Conservation (phyloP, 2,888 invertebrate species). For the Euplexia lucipara region DNA sequence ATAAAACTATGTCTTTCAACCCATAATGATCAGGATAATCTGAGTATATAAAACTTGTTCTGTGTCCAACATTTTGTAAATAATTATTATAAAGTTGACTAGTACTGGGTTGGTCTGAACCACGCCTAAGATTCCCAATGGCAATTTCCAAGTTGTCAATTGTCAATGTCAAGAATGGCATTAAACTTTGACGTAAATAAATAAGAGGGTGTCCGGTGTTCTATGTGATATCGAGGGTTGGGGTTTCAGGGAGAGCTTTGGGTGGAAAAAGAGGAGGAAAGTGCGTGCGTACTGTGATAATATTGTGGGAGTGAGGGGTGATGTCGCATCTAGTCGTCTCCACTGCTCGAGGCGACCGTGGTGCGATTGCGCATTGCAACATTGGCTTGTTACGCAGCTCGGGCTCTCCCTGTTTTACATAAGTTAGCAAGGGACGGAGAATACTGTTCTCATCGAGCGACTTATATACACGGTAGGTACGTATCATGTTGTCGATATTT, state of each 20-base stretch:
- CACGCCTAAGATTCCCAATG: no score
- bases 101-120: no score
- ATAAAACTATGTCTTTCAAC: no score
- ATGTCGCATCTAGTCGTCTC: conserved; percentile 65
- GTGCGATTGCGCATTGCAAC: conserved; percentile 84
- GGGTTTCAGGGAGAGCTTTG: conserved; percentile 56
- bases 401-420: conserved; percentile 66
- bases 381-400: conserved; percentile 71
- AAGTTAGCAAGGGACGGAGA: conserved; percentile 85
- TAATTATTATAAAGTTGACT: no score
- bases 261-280: conserved; percentile 60
- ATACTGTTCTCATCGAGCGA: conserved; percentile 81
- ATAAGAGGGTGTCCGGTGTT: conserved; percentile 35
- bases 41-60: no score
- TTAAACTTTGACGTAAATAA: conserved; percentile 36
- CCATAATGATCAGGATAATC: no score
- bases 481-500: conserved; percentile 86
- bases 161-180: conserved; percentile 31
- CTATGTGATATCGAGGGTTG: conserved; percentile 16
- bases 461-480: conserved; percentile 78
- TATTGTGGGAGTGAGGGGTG: conserved; percentile 63
- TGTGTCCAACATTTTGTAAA: no score
- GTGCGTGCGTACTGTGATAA: conserved; percentile 56
- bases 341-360: conserved; percentile 47
- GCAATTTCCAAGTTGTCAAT: neutral